phyloP scores from a whole-genome alignment of 53 echinoderm and acorn worm genomes.

The Antedon mediterranea region DNA sequence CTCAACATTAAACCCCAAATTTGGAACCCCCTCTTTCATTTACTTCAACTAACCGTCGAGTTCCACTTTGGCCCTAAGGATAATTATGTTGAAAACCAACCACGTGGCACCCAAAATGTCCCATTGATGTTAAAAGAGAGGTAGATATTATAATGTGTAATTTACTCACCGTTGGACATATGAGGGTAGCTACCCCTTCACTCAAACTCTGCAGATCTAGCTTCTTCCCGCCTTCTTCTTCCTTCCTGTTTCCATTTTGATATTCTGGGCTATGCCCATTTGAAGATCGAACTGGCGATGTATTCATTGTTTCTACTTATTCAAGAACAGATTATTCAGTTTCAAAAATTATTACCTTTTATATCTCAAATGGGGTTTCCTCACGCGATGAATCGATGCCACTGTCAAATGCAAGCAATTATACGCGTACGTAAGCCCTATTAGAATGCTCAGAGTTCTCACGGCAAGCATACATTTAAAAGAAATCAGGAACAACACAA shows the following conservation, averaged over 20 bases:
- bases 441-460: neutral
- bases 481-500: neutral
- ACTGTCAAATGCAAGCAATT: too few relatives aligned
- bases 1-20: too few relatives aligned
- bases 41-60: too few relatives aligned
- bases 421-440: neutral
- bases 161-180: constrained; percentile 92
- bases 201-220: constrained; percentile 63
- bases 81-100: too few relatives aligned
- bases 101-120: too few relatives aligned
- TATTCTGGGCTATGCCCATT: constrained; percentile 1
- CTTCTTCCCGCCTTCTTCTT: constrained; percentile 11
- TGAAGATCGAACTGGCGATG: neutral
- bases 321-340: neutral
- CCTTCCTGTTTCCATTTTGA: neutral
- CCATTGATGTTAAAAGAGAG: too few relatives aligned
- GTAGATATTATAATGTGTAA: too few relatives aligned
- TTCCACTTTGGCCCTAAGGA: too few relatives aligned
- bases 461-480: neutral
- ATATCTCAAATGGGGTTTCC: too few relatives aligned
- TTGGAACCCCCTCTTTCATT: too few relatives aligned
- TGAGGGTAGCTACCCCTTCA: constrained; percentile 68
- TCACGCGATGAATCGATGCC: too few relatives aligned
- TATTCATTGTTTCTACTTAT: neutral
- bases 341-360: too few relatives aligned